Percentiles rank a stretch among this genome's conserved stretches.
phyloP scores from a whole-genome alignment of 2,888 invertebrate genomes.

The Tubiluchus corallicola region DNA sequence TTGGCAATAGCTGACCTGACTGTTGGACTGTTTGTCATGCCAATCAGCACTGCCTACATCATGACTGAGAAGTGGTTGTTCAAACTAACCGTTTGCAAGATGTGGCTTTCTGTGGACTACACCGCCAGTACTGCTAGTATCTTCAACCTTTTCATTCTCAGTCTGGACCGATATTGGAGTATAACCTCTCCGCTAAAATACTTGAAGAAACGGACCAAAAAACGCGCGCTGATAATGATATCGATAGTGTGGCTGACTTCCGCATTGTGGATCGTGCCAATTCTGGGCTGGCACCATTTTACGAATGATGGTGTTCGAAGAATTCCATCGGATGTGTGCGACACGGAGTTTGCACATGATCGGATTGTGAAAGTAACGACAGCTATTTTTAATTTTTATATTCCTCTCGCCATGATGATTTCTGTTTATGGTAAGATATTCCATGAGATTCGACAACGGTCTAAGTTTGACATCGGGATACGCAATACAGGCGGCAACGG shows the following conservation, averaged over 20 bases:
- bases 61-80: constrained; percentile 33
- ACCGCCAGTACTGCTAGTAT: constrained; percentile 40
- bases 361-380: constrained; percentile 33
- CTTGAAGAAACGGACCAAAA: constrained; percentile 32
- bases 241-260: constrained; percentile 33
- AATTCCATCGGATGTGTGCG: constrained; percentile 28
- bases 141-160: constrained; percentile 35
- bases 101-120: constrained; percentile 39
- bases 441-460: constrained; percentile 24
- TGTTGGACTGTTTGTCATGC: constrained; percentile 35
- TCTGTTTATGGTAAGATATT: constrained; percentile 32
- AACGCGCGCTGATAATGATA: constrained; percentile 33
- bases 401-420: constrained; percentile 35
- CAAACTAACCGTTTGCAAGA: constrained; percentile 35
- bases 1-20: constrained; percentile 34
- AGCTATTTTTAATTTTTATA: constrained; percentile 35
- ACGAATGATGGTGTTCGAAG: constrained; percentile 15
- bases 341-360: constrained; percentile 34
- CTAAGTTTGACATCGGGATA: background rate
- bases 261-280: constrained; percentile 33
- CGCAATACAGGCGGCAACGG: constrained; percentile 8
- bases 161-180: constrained; percentile 34
- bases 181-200: constrained; percentile 35
- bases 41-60: constrained; percentile 33
- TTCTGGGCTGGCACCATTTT: constrained; percentile 33